Percentiles rank a stretch among this genome's conserved stretches.
Conservation (phyloP, 2,888 invertebrate genomes). For the Deladenus siricidicola region DNA sequence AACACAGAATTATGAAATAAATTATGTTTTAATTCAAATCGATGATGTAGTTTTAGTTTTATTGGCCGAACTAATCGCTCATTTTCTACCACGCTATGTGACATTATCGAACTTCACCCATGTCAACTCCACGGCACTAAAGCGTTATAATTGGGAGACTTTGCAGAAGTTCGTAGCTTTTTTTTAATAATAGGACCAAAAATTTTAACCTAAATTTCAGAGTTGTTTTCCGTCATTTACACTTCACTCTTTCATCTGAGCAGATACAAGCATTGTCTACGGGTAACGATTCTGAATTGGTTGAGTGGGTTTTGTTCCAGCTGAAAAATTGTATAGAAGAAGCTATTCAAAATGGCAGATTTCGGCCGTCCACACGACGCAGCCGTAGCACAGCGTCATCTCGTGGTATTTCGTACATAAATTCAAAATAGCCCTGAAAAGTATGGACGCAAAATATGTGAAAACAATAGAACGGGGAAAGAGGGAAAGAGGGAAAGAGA, state of each 20-base stretch:
- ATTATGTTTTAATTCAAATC: too few relatives aligned
- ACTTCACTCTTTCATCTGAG: conserved; percentile 17
- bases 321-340: conserved; percentile 26
- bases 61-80: conserved; percentile 55
- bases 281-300: conserved; percentile 5
- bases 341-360: conserved; percentile 16
- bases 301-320: conserved; percentile 24
- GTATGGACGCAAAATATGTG: too few relatives aligned
- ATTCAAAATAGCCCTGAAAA: too few relatives aligned
- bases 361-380: conserved; percentile 12
- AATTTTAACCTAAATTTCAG: conserved; percentile 18
- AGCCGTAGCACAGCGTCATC: conserved; percentile 8
- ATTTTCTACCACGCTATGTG: conserved; percentile 54
- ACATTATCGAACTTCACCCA: conserved; percentile 55
- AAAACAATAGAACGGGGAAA: too few relatives aligned
- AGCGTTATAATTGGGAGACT: conserved; percentile 55
- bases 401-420: too few relatives aligned
- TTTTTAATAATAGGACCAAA: not conserved
- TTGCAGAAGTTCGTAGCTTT: conserved; percentile 53
- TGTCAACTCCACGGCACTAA: conserved; percentile 52
- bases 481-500: too few relatives aligned
- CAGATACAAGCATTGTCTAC: conserved; percentile 18
- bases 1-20: too few relatives aligned
- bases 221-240: conserved; percentile 25
- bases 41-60: conserved; percentile 52